Conservation (phyloP, 2,113 vertebrate species). For the Paramisgurnus dabryanus region DNA sequence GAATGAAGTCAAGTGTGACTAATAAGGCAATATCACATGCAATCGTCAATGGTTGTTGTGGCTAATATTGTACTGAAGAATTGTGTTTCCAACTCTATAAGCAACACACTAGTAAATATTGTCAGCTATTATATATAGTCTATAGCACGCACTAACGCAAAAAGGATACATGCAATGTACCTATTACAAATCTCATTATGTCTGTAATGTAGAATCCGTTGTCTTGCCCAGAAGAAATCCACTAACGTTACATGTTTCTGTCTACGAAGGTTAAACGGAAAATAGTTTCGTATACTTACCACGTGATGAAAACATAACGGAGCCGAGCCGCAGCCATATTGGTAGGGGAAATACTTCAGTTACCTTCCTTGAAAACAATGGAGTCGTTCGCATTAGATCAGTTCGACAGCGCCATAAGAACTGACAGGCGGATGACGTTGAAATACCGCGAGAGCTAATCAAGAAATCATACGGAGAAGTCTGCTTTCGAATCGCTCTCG, state of each 20-base stretch:
- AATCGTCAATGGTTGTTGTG: neutral
- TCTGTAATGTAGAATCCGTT: neutral
- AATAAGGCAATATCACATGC: no score
- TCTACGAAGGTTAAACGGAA: conserved; percentile 19
- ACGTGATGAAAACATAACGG: conserved; percentile 8
- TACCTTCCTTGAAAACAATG: no score
- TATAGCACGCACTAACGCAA: neutral
- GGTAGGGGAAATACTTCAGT: conserved; percentile 16
- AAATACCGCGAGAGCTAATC: no score
- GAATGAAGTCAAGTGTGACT: neutral
- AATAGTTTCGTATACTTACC: conserved; percentile 25
- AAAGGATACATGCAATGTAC: conserved; percentile 52
- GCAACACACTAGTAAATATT: neutral
- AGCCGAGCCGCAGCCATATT: conserved; percentile 34
- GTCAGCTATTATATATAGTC: neutral
- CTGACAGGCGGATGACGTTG: no score
- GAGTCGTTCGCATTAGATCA: no score
- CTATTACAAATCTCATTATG: conserved; percentile 75
- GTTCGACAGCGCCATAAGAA: no score
- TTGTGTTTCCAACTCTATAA: neutral
- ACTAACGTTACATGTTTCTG: neutral
- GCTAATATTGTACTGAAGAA: neutral
- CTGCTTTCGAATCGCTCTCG: no score
- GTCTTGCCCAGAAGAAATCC: neutral
- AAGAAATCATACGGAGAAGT: no score